phyloP scores from a whole-genome alignment of 2,888 invertebrate species.

The Philonicus albiceps region DNA sequence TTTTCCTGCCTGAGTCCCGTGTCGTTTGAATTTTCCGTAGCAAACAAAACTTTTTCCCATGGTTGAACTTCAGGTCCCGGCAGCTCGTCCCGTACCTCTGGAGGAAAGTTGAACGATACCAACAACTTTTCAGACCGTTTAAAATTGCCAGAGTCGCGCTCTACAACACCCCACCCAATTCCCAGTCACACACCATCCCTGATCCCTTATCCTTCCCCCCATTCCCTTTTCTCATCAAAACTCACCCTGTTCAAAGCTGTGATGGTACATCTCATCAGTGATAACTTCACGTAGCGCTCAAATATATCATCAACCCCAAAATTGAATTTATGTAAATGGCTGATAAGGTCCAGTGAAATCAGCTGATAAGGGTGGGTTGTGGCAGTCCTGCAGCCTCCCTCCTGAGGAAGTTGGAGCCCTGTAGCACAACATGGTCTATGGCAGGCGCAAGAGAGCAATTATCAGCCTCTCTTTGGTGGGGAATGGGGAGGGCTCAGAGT shows the following conservation, averaged over 20 bases:
- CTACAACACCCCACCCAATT: not conserved
- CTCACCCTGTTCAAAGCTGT: not conserved
- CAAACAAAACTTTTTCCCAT: slow-evolving; percentile 22
- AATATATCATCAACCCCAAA: slow-evolving; percentile 42
- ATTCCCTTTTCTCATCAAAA: not conserved
- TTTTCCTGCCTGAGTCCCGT: not conserved
- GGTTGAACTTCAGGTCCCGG: not conserved
- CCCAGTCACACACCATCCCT: not conserved
- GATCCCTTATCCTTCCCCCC: not conserved
- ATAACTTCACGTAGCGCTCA: slow-evolving; percentile 38
- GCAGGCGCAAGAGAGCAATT: not conserved
- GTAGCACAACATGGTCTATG: not conserved
- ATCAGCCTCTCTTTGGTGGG: not conserved
- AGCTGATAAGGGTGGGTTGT: slow-evolving; percentile 16
- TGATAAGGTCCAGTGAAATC: slow-evolving; percentile 38
- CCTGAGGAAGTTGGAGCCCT: not conserved
- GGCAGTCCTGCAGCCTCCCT: not conserved
- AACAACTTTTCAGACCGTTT: slow-evolving; percentile 15
- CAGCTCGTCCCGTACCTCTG: not conserved
- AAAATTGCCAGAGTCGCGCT: not conserved
- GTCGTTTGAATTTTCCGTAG: slow-evolving; percentile 20
- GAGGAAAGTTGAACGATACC: not conserved
- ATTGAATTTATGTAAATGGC: slow-evolving; percentile 45
- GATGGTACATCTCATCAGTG: slow-evolving; percentile 18
- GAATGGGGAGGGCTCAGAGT: not conserved